A percentile compares a stretch with the other conserved stretches of the same genome.
Conservation (phyloP, 2,113 vertebrate species). For the Dolichallabes microphthalmus region DNA sequence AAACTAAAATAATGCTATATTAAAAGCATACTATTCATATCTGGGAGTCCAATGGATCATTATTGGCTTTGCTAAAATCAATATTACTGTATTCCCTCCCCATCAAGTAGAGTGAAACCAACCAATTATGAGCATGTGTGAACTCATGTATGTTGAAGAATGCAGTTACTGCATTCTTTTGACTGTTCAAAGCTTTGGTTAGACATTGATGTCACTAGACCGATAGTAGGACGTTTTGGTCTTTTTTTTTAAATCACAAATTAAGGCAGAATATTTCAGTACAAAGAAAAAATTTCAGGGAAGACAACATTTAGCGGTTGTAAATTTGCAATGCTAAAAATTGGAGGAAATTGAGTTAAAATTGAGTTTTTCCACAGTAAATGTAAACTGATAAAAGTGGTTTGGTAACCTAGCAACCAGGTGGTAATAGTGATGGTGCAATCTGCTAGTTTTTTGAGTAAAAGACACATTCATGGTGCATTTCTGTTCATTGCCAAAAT, state of each 20-base stretch:
- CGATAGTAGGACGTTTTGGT: constrained; percentile 1
- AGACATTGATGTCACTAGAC: neutral
- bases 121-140: neutral
- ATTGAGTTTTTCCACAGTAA: too few relatives aligned
- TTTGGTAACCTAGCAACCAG: neutral
- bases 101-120: neutral
- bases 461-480: neutral
- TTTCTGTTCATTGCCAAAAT: neutral
- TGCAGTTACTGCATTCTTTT: neutral
- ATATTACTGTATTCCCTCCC: neutral
- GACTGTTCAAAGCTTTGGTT: neutral
- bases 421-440: neutral
- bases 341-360: neutral
- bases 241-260: neutral
- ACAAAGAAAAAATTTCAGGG: constrained; percentile 38
- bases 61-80: neutral
- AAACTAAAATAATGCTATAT: neutral
- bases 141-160: neutral
- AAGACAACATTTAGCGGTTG: neutral
- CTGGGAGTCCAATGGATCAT: neutral
- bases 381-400: too few relatives aligned
- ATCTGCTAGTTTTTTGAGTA: neutral
- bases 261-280: neutral
- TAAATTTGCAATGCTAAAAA: neutral
- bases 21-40: neutral